Evolutionary conservation across 2,113 vertebrate genomes (phyloP), one percentile per base, ranked within the genome.

Genomic region (Siniperca knerii): DNA sequence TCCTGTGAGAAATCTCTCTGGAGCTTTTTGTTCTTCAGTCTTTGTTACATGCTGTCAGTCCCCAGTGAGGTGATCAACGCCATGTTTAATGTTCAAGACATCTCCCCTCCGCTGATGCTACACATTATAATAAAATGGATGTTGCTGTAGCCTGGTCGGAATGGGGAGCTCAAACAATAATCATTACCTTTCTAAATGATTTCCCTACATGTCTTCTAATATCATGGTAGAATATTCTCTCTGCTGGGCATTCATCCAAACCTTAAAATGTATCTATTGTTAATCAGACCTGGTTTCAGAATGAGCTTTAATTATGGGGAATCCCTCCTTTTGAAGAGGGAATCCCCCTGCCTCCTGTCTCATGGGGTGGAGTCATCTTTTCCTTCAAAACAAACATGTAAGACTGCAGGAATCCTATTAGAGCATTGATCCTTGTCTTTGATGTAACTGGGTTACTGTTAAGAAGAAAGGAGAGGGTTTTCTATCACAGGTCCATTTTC

Each of bases 1-100:
- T 99, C 93, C 97, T 99, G 98, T 99, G 96, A 99, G 98, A 80
- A 87, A 84, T 70, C 66, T 75, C 21, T 69, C 48, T 58, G 46
- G 68, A 87, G 73, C 75, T 60, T 80, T 76, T 37, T 86, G 77
- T 96, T 96, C 60, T 40, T 81, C 72, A 68, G 75, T 85, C 72
- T 93, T 88, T 92, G 73, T 89, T 89, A 54, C 75, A 80, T 77
- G 74, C 61, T 89, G 75, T 87, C 77, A 82, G 50, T 78, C 66
- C 58, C 71, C 44, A 84, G 66, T 87, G 79, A 81, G 66, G 72
- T 89, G 75, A 89, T 85, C 84, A 92, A 90, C 90, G 89, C 91
- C 87, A 92, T 92, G 83, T 92, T 90, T 91, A 81, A 89, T 75
- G 75, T 75, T 73, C 58, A 80, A 79, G 52, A 82, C 75, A 42